These are phyloP conservation scores for Camponotus fellah DNA, from an alignment of 2,888 invertebrate species.

Conservation along the genomic window DNA sequence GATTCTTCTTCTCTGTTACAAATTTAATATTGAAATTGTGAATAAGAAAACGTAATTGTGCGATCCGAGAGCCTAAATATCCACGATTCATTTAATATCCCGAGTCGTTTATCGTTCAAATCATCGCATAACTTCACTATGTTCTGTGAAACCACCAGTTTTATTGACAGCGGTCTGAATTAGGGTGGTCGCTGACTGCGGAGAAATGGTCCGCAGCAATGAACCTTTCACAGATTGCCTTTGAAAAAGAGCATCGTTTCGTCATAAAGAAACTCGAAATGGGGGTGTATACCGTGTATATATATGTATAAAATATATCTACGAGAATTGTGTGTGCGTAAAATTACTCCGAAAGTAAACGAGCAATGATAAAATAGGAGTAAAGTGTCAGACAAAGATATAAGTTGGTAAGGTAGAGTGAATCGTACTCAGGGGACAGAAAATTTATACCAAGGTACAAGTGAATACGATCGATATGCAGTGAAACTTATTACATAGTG, in stretches of 20 bases:
- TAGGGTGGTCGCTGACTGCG: slow-evolving; percentile 41
- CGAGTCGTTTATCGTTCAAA: slow-evolving; percentile 64
- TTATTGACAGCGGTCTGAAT: slow-evolving; percentile 70
- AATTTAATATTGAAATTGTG: slow-evolving; percentile 42
- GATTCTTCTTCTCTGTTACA: neutral
- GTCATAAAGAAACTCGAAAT: slow-evolving; percentile 43
- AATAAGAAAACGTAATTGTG: neutral
- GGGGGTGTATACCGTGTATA: neutral
- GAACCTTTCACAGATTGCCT: slow-evolving; percentile 38
- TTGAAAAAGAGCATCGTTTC: slow-evolving; percentile 14
- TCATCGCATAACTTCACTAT: slow-evolving; percentile 64
- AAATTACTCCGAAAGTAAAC: neutral
- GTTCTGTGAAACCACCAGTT: slow-evolving; percentile 60
- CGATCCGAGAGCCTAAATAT: slow-evolving; percentile 14
- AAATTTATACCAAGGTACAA: slow-evolving; percentile 23
- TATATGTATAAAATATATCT: slow-evolving; percentile 24
- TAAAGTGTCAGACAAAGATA: slow-evolving; percentile 3
- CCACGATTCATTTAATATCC: slow-evolving; percentile 59
- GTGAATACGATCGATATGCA: neutral
- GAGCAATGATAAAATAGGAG: neutral
- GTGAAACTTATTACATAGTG: neutral
- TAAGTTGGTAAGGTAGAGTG: neutral
- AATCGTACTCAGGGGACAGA: neutral
- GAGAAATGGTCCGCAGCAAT: slow-evolving; percentile 34
- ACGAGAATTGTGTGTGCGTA: neutral